phyloP scores from a whole-genome alignment of 2,888 invertebrate species.

The Eristalinus aeneus region DNA sequence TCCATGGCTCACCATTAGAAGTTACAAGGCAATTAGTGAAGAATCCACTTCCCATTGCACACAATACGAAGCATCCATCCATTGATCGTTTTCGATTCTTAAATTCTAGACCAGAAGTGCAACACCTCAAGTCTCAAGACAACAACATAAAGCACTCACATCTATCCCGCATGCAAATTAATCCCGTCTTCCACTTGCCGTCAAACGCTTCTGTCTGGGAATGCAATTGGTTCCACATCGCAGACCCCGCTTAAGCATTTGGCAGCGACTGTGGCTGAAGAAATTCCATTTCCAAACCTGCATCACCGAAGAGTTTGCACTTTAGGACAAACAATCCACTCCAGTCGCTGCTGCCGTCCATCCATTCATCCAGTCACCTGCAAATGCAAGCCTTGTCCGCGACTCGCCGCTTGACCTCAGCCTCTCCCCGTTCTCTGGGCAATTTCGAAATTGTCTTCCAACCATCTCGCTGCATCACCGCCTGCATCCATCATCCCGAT shows the following conservation, averaged over 20 bases:
- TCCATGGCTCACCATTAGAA: no score
- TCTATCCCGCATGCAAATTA: background rate
- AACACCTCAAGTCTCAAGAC: background rate
- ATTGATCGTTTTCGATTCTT: background rate
- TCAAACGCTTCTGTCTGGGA: background rate
- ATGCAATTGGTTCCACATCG: background rate
- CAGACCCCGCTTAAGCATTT: background rate
- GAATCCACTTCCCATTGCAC: no score
- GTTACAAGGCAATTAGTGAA: no score
- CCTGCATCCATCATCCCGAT: background rate
- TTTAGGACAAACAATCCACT: slow-evolving; percentile 31
- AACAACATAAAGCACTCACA: background rate
- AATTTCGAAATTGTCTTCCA: slow-evolving; percentile 32
- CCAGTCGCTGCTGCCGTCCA: background rate
- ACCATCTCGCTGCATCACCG: background rate
- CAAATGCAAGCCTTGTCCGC: slow-evolving; percentile 19
- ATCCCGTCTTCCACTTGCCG: background rate
- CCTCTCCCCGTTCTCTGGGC: slow-evolving; percentile 20
- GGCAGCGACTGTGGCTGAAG: slow-evolving; percentile 3
- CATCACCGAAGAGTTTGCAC: slow-evolving; percentile 7
- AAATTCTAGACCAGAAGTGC: background rate
- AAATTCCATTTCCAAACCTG: slow-evolving; percentile 42
- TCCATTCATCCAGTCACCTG: background rate
- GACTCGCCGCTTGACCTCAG: slow-evolving; percentile 58
- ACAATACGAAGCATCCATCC: no score